Percentiles rank a stretch among this genome's conserved stretches.
These are phyloP conservation scores for Brachynemurus nebulosus DNA, from an alignment of 2,888 invertebrate species.

Conservation along the genomic window DNA sequence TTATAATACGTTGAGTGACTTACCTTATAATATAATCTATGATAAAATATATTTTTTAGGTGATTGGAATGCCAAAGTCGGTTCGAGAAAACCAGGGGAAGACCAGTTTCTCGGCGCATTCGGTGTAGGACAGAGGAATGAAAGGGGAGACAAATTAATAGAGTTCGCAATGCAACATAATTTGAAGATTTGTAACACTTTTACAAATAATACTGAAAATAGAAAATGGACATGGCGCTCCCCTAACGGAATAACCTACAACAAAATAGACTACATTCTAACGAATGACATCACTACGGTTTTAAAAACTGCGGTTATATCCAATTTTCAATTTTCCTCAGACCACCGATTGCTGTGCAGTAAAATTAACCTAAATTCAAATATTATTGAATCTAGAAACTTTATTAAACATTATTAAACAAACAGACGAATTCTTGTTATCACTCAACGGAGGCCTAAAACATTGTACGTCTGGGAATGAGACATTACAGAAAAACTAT, in stretches of 20 bases:
- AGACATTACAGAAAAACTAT: not conserved
- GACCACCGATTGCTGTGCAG: too few species aligned
- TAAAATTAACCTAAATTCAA: not conserved
- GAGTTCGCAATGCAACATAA: slow-evolving; percentile 18
- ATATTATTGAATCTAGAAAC: not conserved
- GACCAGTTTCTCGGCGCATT: not conserved
- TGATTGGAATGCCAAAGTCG: not conserved
- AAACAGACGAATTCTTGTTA: not conserved
- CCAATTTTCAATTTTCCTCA: not conserved
- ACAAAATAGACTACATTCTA: slow-evolving; percentile 19
- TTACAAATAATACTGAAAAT: slow-evolving; percentile 15
- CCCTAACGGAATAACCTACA: slow-evolving; percentile 13
- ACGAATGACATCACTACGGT: slow-evolving; percentile 12
- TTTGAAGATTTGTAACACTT: slow-evolving; percentile 18
- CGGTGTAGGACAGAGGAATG: slow-evolving; percentile 18
- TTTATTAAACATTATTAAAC: not conserved
- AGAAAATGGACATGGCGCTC: slow-evolving; percentile 19
- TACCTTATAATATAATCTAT: not conserved
- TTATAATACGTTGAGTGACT: not conserved
- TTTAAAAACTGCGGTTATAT: not conserved
- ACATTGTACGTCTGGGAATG: not conserved
- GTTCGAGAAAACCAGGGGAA: not conserved
- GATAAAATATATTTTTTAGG: not conserved
- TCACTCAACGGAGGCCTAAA: not conserved
- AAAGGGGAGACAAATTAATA: slow-evolving; percentile 18